Conservation (phyloP, 2,888 invertebrate genomes). For the Chorisops tibialis region DNA sequence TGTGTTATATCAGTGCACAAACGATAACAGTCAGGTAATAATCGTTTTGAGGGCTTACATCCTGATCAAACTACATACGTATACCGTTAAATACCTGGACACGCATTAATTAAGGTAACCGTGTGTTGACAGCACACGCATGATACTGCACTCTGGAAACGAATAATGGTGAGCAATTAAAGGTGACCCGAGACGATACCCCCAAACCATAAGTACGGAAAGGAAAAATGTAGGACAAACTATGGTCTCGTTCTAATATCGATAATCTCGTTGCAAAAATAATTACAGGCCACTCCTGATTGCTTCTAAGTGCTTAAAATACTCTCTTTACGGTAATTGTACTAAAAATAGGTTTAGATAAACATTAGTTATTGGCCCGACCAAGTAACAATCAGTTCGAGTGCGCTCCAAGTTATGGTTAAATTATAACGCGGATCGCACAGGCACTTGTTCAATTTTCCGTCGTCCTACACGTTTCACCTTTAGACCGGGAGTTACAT, state of each 20-base stretch:
- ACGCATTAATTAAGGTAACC: no score
- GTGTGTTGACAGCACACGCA: no score
- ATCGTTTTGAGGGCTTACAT: no score
- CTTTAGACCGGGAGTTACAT: conserved; percentile 14
- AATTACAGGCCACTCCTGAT: conserved; percentile 5
- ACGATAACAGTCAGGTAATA: no score
- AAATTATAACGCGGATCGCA: background rate
- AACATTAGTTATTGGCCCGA: conserved; percentile 13
- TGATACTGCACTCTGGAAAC: no score
- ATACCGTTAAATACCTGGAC: no score
- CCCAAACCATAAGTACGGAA: no score
- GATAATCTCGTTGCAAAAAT: background rate
- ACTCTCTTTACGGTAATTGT: conserved; percentile 19
- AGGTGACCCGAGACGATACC: no score
- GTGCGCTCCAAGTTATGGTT: conserved; percentile 4
- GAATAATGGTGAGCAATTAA: no score
- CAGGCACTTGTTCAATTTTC: conserved; percentile 21
- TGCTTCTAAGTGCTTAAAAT: conserved; percentile 14
- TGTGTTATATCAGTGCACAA: no score
- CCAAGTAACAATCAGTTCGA: conserved; percentile 7
- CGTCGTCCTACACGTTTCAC: conserved; percentile 8
- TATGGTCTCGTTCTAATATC: background rate
- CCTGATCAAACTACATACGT: no score
- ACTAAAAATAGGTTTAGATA: conserved; percentile 22
- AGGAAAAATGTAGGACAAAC: no score